Evolutionary conservation across 2,797 vertebrate species (phyloP), one percentile per base, ranked within the genome.

Genomic region (Lophius americanus): DNA sequence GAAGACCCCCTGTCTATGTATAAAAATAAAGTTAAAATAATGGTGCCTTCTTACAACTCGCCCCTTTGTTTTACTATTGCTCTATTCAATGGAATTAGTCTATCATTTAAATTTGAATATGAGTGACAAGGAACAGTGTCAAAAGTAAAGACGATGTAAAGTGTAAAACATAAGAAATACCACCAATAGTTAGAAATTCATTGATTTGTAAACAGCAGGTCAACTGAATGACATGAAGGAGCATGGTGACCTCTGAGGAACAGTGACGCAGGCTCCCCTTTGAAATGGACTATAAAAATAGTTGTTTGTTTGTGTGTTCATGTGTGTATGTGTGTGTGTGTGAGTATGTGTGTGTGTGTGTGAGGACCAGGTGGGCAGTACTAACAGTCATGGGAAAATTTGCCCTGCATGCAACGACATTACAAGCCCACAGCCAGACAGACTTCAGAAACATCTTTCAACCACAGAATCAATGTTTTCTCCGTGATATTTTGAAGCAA

Each of bases 391-490:
- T 67, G 76, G 85, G 85, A 88, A 87, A 91, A 90, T 48, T 50
- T 81, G 81, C 69, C 69, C 88, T 81, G 71, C 82, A 70, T 86
- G 87, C 78, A 85, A 91, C 69, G 66, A 84, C 79, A 91, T 92
- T 92, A 93, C 90, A 91, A 92, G 91, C 82, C 68, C 50, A 65
- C 77, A 81, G 75, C 79, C 79, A 69, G 88, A 89, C 82, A 85
- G 74, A 78, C 85, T 90, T 89, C 82, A 89, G 85, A 89, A 89
- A 88, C 88, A 91, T 77, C 87, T 91, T 88, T 88, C 86, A 90
- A 75, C 75, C 59, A 72, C 63, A 78, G 72, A 76, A 82, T 58
- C 85, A 73, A 70, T 49, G 82, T 87, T 89, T 92, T 84, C 84
- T 87, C 80, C 79, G 73, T 73, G 68, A 68, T 41, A 61, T 70